Conservation (phyloP, 2,888 invertebrate genomes). For the Criorhina ranunculi region DNA sequence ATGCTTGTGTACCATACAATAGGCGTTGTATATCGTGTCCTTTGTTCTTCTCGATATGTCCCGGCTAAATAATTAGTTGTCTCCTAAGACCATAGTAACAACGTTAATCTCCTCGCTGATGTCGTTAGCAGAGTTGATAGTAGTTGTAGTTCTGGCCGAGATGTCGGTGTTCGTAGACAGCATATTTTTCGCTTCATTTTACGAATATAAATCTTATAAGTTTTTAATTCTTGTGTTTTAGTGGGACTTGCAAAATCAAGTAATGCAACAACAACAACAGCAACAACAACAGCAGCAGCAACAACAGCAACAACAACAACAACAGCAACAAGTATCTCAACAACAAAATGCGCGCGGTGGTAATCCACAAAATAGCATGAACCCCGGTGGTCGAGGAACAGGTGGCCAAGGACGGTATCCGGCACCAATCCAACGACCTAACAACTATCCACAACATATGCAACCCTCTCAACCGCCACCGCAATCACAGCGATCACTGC, state of each 20-base stretch:
- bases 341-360: slow-evolving; percentile 78
- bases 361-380: slow-evolving; percentile 79
- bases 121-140: no score
- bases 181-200: no score
- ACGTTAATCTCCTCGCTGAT: no score
- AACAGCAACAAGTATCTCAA: slow-evolving; percentile 80
- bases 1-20: no score
- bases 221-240: slow-evolving; percentile 70
- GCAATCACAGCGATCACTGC: slow-evolving; percentile 80
- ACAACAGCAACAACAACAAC: slow-evolving; percentile 82
- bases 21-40: no score
- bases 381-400: slow-evolving; percentile 79
- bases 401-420: slow-evolving; percentile 83
- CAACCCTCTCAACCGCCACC: slow-evolving; percentile 79
- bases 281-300: slow-evolving; percentile 85
- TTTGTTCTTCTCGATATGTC: no score
- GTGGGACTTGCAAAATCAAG: slow-evolving; percentile 84
- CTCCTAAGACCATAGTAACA: no score
- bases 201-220: not conserved
- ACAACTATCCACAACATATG: slow-evolving; percentile 84
- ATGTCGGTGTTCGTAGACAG: no score
- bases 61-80: no score
- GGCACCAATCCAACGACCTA: slow-evolving; percentile 84
- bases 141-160: no score
- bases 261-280: slow-evolving; percentile 85